phyloP scores from a whole-genome alignment of 2,113 vertebrate species.

The Pelusios castaneus region DNA sequence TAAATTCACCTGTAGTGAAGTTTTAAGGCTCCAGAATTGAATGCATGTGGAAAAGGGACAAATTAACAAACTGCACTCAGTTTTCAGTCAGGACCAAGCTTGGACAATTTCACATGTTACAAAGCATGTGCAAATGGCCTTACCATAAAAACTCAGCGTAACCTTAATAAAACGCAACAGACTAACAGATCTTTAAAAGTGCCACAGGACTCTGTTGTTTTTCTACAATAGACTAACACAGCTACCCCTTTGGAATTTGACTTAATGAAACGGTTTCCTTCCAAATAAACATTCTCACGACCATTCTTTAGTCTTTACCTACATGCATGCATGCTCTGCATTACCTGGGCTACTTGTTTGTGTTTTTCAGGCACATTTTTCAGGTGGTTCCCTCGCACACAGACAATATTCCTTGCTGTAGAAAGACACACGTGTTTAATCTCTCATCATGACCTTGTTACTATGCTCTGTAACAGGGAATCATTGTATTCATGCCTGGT shows the following conservation, averaged over 20 bases:
- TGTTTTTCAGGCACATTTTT: constrained; percentile 85
- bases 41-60: neutral
- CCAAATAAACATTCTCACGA: neutral
- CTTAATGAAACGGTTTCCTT: neutral
- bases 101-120: neutral
- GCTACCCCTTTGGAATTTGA: too few relatives aligned
- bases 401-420: constrained; percentile 79
- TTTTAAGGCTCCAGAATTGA: neutral
- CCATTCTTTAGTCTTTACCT: neutral
- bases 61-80: neutral
- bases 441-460: neutral
- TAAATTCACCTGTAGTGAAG: neutral
- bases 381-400: constrained; percentile 78
- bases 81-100: neutral
- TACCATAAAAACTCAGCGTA: neutral
- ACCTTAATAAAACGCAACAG: too few relatives aligned
- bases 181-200: too few relatives aligned
- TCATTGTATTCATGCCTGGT: neutral
- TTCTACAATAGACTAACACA: too few relatives aligned
- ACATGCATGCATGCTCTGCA: neutral
- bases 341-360: constrained; percentile 81
- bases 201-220: too few relatives aligned
- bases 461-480: neutral
- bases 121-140: neutral
- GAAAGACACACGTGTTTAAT: constrained; percentile 11